Percentiles rank a stretch among this genome's conserved stretches.
Evolutionary conservation across 2,797 vertebrate genomes (phyloP).

Genomic region (Pseudochromis fuscus): DNA sequence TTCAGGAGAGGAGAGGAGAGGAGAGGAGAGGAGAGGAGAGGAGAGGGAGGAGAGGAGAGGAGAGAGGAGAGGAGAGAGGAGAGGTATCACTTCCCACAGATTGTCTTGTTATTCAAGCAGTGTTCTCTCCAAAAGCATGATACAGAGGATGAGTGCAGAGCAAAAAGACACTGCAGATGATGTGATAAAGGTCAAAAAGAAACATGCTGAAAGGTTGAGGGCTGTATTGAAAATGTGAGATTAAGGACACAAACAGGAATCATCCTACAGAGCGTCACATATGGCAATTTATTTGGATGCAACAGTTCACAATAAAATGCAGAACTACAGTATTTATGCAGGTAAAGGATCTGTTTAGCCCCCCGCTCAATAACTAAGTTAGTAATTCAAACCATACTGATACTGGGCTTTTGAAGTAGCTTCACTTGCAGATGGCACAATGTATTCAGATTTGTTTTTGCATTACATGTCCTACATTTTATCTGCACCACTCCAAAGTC

Average conservation of each 20-base stretch:
- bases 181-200: conserved; percentile 81
- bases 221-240: conserved; percentile 47
- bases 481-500: conserved; percentile 20
- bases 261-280: conserved; percentile 27
- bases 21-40: conserved; percentile 40
- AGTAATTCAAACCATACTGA: neutral
- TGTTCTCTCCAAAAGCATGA: conserved; percentile 68
- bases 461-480: neutral
- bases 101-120: conserved; percentile 78
- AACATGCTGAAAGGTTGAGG: conserved; percentile 66
- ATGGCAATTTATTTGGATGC: conserved; percentile 37
- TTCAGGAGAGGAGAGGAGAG: conserved; percentile 15
- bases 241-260: conserved; percentile 54
- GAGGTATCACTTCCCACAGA: conserved; percentile 50
- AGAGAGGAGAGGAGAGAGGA: conserved; percentile 18
- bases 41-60: conserved; percentile 25
- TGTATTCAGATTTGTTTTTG: conserved; percentile 32
- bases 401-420: neutral
- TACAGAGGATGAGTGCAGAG: conserved; percentile 59
- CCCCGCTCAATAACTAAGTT: too few species aligned
- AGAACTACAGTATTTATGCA: neutral
- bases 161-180: conserved; percentile 74
- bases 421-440: conserved; percentile 31
- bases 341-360: too few species aligned
- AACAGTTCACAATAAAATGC: neutral